phyloP scores from a whole-genome alignment of 2,113 vertebrate genomes.

The Recurvirostra avosetta region DNA sequence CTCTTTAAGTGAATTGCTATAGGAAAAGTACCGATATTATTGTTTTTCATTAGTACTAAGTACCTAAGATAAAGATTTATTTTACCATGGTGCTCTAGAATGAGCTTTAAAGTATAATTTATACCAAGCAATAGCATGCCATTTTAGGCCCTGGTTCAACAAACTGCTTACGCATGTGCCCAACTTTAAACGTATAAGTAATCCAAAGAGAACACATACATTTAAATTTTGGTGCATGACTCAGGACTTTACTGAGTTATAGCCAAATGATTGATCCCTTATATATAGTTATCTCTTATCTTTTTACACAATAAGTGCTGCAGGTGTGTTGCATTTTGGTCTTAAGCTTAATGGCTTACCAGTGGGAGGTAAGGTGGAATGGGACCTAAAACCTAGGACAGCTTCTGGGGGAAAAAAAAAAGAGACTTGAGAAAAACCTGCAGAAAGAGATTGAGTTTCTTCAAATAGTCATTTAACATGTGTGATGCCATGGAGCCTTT shows the following conservation, averaged over 20 bases:
- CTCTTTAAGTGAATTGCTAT: not conserved
- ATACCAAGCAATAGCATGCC: not conserved
- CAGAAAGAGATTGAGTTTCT: not conserved
- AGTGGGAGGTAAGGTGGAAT: not conserved
- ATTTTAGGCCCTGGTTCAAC: not conserved
- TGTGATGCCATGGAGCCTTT: not conserved
- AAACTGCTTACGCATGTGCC: not conserved
- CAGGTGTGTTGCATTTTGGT: not conserved
- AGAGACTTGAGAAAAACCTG: not conserved
- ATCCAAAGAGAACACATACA: rapidly evolving
- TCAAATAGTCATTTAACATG: not conserved
- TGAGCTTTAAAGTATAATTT: not conserved
- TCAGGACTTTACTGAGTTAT: not conserved
- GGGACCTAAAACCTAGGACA: not conserved
- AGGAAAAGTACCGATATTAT: not conserved
- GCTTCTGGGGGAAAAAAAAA: not conserved
- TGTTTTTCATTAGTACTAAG: not conserved
- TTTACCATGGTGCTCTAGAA: not conserved
- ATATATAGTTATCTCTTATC: not conserved
- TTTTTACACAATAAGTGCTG: not conserved
- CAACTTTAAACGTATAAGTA: not conserved
- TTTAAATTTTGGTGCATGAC: not conserved
- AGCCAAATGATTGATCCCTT: not conserved
- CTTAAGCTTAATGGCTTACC: not conserved
- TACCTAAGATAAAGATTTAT: slow-evolving; percentile 6